Conservation (phyloP, 30 jellyfish, hydroid and myxozoan genomes). For the Hydractinia echinata region DNA sequence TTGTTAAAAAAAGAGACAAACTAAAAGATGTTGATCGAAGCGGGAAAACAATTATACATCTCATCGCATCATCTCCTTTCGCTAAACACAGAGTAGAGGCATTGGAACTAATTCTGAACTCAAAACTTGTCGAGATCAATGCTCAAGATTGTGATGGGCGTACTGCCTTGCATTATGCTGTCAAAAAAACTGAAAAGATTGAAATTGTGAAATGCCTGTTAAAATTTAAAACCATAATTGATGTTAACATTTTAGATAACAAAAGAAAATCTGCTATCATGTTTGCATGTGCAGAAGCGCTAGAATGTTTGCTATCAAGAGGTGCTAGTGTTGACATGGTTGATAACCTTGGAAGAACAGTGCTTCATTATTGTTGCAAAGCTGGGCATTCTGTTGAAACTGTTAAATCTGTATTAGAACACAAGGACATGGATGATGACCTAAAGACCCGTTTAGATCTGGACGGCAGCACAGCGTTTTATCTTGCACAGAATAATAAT, state of each 20-base stretch:
- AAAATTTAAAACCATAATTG: neutral
- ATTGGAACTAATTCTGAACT: neutral
- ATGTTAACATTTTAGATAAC: neutral
- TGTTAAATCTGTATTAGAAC: neutral
- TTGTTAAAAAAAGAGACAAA: neutral
- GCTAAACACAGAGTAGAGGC: neutral
- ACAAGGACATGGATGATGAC: neutral
- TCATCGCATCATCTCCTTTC: neutral
- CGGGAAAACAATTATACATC: neutral
- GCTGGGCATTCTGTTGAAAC: neutral
- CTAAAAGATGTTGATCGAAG: neutral
- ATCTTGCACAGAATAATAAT: neutral
- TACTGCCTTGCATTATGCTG: neutral
- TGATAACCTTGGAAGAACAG: neutral
- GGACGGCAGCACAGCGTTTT: neutral
- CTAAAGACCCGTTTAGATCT: neutral
- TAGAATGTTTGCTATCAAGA: neutral
- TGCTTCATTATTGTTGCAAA: slow-evolving; percentile 5
- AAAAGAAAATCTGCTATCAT: neutral
- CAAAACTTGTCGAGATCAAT: neutral
- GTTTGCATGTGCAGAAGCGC: neutral
- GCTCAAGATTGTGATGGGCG: slow-evolving; percentile 1
- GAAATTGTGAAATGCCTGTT: neutral
- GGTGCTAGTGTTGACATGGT: neutral
- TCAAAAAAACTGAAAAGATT: neutral